Evolutionary conservation across 2,888 invertebrate genomes (phyloP), one percentile per base, ranked within the genome.

Genomic region (Flexamia atlantica): DNA sequence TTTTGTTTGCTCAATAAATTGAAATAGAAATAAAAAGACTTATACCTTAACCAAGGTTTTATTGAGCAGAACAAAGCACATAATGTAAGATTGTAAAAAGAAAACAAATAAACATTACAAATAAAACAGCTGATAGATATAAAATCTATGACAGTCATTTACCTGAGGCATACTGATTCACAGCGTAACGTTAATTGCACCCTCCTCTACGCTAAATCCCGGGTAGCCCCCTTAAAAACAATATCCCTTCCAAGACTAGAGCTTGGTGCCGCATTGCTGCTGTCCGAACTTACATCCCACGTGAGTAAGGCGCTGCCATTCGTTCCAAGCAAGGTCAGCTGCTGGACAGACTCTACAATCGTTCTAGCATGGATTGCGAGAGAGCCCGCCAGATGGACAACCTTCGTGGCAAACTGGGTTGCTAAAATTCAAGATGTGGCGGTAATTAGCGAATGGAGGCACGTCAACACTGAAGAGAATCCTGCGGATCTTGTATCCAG

Each of bases 401-500:
- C 74, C 2, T 74, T 74, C 20, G 40, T 74, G n/a, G 36, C 42
- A 10, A 74, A 74, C 74, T 1, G 40, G 42, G 74, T 74, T 10
- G 74, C 74, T 9, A 74, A 42, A 25, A 74, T 74, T n/a, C 74
- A 74, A 42, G 74, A 74, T 1, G 17, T 3, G 3, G 2, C 7
- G 14, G 46, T 14, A 12, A 46, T 85, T 82, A 72, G 68, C 50
- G 17, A 57, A 4, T 87, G 87, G 87, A 50, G 46, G 36, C 85
- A 87, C 74, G 83, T 87, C 25, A 42, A 25, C 7, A 80, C 85
- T 12, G 7, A 28, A n/a, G 64, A 85, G 9, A 87, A 87, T 42
- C 87, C 86, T 12, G 87, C 87, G 14, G 86, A 87, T 81, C 40
- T 83, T 30, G 10, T 87, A 7, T 86, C 86, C 17, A 46, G 86